Evolutionary conservation across 1,140 invertebrate genomes (phyloP).

Genomic region (Drosophila kanapiae): DNA sequence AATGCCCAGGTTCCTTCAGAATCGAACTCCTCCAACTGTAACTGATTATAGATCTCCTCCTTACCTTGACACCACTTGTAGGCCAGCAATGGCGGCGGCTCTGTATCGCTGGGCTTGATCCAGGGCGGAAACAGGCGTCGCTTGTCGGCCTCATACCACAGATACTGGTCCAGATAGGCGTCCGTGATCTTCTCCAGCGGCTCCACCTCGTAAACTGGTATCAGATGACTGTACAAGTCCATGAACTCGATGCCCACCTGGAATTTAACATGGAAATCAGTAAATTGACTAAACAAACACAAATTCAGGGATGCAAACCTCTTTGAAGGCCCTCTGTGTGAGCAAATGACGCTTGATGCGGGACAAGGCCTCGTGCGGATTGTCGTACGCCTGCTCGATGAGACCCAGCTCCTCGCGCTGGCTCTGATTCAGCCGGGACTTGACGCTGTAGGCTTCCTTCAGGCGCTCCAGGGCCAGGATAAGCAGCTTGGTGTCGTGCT

Average conservation of each 20-base stretch:
- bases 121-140: conserved; percentile 98
- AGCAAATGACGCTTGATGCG: conserved; percentile 99
- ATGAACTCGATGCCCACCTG: conserved; percentile 99
- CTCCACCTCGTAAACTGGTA: conserved; percentile 99
- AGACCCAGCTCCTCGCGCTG: conserved; percentile 99
- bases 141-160: conserved; percentile 99
- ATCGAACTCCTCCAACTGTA: background rate
- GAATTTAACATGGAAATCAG: background rate
- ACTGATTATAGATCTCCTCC: background rate
- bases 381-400: conserved; percentile 99
- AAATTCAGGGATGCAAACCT: conserved; percentile 88
- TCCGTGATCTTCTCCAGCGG: conserved; percentile 99
- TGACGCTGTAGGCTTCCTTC: conserved; percentile 99
- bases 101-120: conserved; percentile 99
- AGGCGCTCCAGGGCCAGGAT: conserved; percentile 98
- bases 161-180: conserved; percentile 99
- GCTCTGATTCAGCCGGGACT: conserved; percentile 99
- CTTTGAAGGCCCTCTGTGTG: conserved; percentile 99
- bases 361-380: conserved; percentile 99
- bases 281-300: background rate
- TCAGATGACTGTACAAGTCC: conserved; percentile 99
- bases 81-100: conserved; percentile 98
- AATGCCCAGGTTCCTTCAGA: conserved; percentile 60
- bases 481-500: conserved; percentile 99
- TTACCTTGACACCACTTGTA: conserved; percentile 99